phyloP scores from a whole-genome alignment of 2,888 invertebrate genomes.

The Danaus chrysippus region DNA sequence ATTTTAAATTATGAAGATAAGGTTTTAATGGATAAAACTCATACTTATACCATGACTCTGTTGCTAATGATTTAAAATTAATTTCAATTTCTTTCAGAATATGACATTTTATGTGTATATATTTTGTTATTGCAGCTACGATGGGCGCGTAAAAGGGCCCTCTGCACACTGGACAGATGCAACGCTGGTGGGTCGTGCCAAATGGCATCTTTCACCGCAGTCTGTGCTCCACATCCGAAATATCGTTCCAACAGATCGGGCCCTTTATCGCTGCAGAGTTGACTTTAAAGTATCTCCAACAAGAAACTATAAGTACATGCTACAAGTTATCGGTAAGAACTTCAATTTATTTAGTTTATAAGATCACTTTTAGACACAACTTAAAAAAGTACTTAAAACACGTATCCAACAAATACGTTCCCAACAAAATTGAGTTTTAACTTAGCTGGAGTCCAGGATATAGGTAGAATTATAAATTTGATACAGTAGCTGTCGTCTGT shows the following conservation, averaged over 20 bases:
- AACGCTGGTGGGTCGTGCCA: constrained; percentile 82
- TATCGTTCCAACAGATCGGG: constrained; percentile 85
- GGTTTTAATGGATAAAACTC: not conserved
- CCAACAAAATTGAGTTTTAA: constrained; percentile 24
- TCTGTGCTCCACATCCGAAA: constrained; percentile 84
- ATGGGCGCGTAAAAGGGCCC: constrained; percentile 80
- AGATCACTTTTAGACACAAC: constrained; percentile 18
- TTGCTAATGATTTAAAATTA: not conserved
- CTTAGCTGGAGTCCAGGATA: too few species aligned
- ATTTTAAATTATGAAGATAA: too few species aligned
- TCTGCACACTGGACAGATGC: too few species aligned
- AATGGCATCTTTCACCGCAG: constrained; percentile 83
- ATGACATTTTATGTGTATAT: not conserved
- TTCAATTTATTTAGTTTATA: constrained; percentile 26
- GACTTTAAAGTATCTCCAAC: too few species aligned
- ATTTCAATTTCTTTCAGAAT: not conserved
- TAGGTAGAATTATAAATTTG: too few species aligned
- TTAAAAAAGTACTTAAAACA: constrained; percentile 24
- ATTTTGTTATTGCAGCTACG: constrained; percentile 80
- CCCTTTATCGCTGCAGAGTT: too few species aligned
- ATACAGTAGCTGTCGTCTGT: too few species aligned
- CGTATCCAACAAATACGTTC: constrained; percentile 23
- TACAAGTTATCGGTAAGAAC: too few species aligned
- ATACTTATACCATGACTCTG: not conserved
- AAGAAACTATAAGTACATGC: too few species aligned